Percentiles rank a stretch among this genome's conserved stretches.
These are phyloP conservation scores for human DNA, from an alignment of 2,113 vertebrate species.

Conservation along the genomic window DNA sequence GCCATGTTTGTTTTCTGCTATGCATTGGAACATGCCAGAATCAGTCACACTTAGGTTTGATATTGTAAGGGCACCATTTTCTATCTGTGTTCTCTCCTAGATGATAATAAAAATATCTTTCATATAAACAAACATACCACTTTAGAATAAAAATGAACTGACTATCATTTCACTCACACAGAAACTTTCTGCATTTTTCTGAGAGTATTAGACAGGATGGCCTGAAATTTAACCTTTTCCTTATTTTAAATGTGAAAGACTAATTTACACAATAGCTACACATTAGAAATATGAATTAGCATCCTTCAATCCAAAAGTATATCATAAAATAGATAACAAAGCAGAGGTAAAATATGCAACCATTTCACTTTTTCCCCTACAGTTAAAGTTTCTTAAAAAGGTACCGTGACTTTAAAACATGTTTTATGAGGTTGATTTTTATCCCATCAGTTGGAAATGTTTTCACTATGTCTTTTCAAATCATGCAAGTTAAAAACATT, in stretches of 20 bases:
- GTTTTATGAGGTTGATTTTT: not conserved
- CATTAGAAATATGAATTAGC: not conserved
- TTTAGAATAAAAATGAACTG: not conserved
- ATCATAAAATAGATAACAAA: not conserved
- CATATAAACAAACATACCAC: not conserved
- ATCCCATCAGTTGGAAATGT: not conserved
- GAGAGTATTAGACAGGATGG: not conserved
- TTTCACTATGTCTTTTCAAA: not conserved
- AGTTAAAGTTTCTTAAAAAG: not conserved
- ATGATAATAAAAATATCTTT: conserved; percentile 74
- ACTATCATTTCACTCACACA: not conserved
- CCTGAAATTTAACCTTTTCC: not conserved
- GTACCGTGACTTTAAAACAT: not conserved
- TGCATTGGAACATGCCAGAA: conserved; percentile 96
- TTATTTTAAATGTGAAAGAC: not conserved
- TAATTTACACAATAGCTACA: not conserved
- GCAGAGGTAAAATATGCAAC: not conserved
- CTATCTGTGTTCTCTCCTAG: conserved; percentile 93
- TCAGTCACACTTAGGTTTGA: conserved; percentile 92
- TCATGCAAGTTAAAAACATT: not conserved
- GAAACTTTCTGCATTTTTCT: not conserved
- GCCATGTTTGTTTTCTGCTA: conserved; percentile 98
- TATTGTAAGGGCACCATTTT: conserved; percentile 95
- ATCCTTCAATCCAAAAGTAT: not conserved
- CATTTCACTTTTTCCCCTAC: not conserved